Evolutionary conservation across 2,888 invertebrate species (phyloP).

Genomic region (Phoronis australis): DNA sequence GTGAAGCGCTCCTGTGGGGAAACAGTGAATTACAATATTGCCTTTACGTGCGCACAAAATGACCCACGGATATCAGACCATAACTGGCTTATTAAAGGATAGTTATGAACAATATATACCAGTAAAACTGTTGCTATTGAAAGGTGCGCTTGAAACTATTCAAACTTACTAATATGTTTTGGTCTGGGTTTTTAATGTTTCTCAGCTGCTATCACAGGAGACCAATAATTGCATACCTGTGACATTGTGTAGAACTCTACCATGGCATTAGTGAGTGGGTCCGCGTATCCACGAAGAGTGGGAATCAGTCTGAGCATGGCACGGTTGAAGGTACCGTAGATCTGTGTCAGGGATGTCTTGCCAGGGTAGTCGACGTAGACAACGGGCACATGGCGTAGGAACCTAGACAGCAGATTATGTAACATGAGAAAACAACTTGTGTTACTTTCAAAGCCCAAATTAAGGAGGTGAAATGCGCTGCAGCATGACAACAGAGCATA

Average conservation of each 20-base stretch:
- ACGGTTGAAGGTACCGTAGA: slow-evolving; percentile 97
- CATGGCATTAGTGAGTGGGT: slow-evolving; percentile 97
- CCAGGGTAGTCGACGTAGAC: slow-evolving; percentile 99
- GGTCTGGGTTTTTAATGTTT: too few relatives aligned
- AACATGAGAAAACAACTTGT: neutral
- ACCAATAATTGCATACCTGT: slow-evolving; percentile 64
- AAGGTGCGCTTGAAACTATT: too few relatives aligned
- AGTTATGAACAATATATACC: too few relatives aligned
- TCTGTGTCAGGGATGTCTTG: slow-evolving; percentile 89
- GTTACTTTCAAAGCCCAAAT: neutral
- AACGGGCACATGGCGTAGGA: slow-evolving; percentile 87
- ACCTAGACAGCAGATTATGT: slow-evolving; percentile 39
- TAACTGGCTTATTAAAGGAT: neutral
- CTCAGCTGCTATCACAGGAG: too few relatives aligned
- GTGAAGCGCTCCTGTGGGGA: slow-evolving; percentile 77
- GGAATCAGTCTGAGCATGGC: slow-evolving; percentile 96
- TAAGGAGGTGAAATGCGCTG: neutral
- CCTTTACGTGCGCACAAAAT: too few relatives aligned
- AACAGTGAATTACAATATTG: neutral
- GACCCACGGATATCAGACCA: neutral
- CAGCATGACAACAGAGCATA: too few relatives aligned
- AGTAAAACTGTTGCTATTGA: too few relatives aligned
- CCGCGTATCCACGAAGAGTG: slow-evolving; percentile 84
- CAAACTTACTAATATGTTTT: too few relatives aligned
- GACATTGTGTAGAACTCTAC: slow-evolving; percentile 95